Percentiles rank a stretch among this genome's conserved stretches.
These are phyloP conservation scores for Tenthredo scrophulariae DNA, from an alignment of 2,888 invertebrate genomes.

Conservation along the genomic window DNA sequence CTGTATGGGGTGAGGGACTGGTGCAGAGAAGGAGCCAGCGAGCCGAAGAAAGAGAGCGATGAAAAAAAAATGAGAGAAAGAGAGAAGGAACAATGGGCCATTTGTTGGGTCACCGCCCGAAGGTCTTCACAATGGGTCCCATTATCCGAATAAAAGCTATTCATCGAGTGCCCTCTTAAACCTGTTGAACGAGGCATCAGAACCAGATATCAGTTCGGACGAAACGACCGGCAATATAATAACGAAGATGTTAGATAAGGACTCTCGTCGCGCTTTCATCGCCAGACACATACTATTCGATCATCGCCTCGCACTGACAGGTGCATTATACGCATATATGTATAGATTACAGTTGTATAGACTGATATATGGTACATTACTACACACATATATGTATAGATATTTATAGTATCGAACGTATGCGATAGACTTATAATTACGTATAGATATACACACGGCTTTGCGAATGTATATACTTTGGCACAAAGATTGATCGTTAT, in stretches of 20 bases:
- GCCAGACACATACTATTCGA: background rate
- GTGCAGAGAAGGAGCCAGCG: background rate
- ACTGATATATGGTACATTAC: background rate
- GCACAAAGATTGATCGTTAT: background rate
- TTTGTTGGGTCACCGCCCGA: constrained; percentile 70
- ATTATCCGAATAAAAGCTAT: constrained; percentile 68
- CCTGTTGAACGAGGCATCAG: constrained; percentile 60
- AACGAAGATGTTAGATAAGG: constrained; percentile 62
- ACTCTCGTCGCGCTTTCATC: constrained; percentile 47
- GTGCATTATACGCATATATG: constrained; percentile 16
- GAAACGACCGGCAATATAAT: constrained; percentile 55
- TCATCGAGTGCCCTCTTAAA: constrained; percentile 67
- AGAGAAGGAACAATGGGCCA: constrained; percentile 72
- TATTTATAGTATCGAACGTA: background rate
- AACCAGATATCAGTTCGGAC: constrained; percentile 6
- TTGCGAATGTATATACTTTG: background rate
- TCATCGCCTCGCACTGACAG: constrained; percentile 9
- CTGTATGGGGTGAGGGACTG: background rate
- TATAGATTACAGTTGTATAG: background rate
- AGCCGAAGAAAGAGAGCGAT: constrained; percentile 18
- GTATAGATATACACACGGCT: background rate
- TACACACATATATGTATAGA: background rate
- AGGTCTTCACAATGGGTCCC: constrained; percentile 69
- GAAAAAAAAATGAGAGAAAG: constrained; percentile 56
- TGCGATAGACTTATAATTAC: background rate